Evolutionary conservation across 2,113 vertebrate genomes (phyloP).

Genomic region (Sigmodon hispidus): DNA sequence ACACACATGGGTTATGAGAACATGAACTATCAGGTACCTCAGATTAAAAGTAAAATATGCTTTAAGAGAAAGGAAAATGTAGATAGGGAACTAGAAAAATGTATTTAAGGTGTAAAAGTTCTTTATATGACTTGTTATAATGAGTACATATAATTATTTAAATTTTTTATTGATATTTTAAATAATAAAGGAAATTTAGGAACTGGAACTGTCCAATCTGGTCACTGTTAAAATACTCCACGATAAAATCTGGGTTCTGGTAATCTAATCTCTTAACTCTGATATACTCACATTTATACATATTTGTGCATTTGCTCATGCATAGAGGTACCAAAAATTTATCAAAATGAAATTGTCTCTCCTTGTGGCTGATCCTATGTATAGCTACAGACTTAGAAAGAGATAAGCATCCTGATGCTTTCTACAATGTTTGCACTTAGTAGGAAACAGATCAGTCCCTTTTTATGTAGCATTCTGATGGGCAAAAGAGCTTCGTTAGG

Average conservation of each 20-base stretch:
- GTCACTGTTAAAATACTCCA: not conserved
- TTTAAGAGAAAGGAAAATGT: not conserved
- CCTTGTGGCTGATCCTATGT: conserved; percentile 27
- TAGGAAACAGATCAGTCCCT: conserved; percentile 44
- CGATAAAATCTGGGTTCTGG: not conserved
- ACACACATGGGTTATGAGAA: too few relatives aligned
- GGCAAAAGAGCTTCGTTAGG: not conserved
- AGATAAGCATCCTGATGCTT: conserved; percentile 18
- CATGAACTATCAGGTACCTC: too few relatives aligned
- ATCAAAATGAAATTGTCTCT: not conserved
- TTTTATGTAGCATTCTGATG: not conserved
- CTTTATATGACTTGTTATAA: not conserved
- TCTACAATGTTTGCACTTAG: conserved; percentile 45
- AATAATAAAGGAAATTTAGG: too few relatives aligned
- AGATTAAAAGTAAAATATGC: too few relatives aligned
- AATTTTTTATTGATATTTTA: too few relatives aligned
- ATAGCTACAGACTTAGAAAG: conserved; percentile 1
- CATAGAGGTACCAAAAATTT: not conserved
- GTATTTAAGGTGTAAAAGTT: not conserved
- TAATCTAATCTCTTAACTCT: not conserved
- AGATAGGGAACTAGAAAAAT: not conserved
- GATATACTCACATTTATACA: not conserved
- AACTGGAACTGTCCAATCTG: not conserved
- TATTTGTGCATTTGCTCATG: too few relatives aligned
- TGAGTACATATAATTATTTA: not conserved